Conservation (phyloP, 2,113 vertebrate genomes). For the Litocranius walleri region DNA sequence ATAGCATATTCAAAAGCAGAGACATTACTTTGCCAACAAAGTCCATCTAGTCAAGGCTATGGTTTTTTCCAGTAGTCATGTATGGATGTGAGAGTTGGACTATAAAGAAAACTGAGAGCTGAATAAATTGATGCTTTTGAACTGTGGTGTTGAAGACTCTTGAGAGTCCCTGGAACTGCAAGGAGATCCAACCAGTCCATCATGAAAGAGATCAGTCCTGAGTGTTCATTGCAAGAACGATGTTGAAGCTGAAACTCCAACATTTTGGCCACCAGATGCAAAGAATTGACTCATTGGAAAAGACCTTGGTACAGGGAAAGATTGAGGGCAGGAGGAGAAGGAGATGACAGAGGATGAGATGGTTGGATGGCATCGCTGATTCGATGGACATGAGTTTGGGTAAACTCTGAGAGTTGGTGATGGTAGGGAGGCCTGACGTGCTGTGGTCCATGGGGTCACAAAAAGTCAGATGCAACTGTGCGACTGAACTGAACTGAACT, state of each 20-base stretch:
- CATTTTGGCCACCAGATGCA: not conserved
- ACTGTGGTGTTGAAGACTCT: not conserved
- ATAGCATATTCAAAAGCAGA: not conserved
- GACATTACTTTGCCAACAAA: not conserved
- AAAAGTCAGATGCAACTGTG: not conserved
- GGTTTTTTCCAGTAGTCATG: not conserved
- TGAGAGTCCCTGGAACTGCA: not conserved
- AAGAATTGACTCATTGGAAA: not conserved
- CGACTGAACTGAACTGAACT: fast-evolving
- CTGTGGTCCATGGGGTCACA: not conserved
- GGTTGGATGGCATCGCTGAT: not conserved
- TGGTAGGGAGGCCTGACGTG: not conserved
- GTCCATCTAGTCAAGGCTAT: not conserved
- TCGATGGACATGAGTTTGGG: not conserved
- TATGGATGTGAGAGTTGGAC: not conserved
- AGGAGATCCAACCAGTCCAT: not conserved
- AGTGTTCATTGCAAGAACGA: not conserved
- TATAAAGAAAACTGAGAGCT: not conserved
- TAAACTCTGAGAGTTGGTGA: not conserved
- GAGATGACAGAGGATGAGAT: not conserved
- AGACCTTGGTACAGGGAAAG: not conserved
- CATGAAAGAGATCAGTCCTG: not conserved
- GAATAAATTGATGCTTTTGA: not conserved
- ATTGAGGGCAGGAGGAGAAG: not conserved
- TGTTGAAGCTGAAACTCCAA: not conserved